These are phyloP conservation scores for Corythornis cristatus DNA, from an alignment of 2,113 vertebrate genomes.

Conservation along the genomic window DNA sequence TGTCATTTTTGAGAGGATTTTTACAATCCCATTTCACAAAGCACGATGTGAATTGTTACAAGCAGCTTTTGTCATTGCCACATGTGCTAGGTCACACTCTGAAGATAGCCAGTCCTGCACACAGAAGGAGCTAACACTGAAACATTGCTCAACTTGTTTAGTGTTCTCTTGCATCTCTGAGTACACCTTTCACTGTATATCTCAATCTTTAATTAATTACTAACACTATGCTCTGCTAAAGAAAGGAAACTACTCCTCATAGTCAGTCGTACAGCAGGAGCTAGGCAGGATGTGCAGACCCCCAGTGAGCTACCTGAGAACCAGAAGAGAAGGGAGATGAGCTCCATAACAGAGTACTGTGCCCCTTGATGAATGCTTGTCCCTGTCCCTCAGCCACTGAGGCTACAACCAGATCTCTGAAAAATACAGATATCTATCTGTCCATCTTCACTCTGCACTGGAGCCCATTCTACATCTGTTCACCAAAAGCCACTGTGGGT, in stretches of 20 bases:
- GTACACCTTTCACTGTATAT: neutral
- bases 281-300: neutral
- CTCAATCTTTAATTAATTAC: neutral
- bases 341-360: neutral
- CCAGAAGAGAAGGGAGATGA: neutral
- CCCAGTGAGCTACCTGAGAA: neutral
- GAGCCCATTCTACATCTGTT: neutral
- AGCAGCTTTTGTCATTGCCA: slow-evolving; percentile 73
- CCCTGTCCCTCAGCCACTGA: neutral
- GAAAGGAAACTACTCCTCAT: neutral
- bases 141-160: neutral
- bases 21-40: slow-evolving; percentile 77
- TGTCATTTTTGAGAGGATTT: slow-evolving; percentile 79
- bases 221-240: neutral
- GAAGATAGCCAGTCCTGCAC: slow-evolving; percentile 28
- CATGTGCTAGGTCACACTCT: slow-evolving; percentile 48
- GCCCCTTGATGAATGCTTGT: neutral
- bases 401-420: neutral
- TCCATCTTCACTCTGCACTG: neutral
- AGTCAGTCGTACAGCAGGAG: neutral
- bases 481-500: neutral
- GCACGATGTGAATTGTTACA: slow-evolving; percentile 73
- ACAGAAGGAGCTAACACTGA: neutral
- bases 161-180: neutral
- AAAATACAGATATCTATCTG: neutral